Percentiles rank a stretch among this genome's conserved stretches.
These are phyloP conservation scores for Macropis europaea DNA, from an alignment of 2,888 invertebrate species.

Conservation along the genomic window DNA sequence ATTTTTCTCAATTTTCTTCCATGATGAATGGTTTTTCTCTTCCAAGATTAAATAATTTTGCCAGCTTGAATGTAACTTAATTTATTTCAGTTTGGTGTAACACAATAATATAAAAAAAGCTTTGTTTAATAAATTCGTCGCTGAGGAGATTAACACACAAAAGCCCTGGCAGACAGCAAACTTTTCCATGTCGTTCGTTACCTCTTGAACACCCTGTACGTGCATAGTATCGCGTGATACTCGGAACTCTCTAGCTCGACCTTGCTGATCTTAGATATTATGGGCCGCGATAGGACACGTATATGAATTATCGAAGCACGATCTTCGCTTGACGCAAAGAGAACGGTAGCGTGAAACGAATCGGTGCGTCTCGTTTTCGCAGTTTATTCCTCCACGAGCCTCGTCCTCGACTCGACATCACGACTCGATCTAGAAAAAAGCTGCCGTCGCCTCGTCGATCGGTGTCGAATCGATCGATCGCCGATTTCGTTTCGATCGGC, in stretches of 20 bases:
- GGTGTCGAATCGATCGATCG: background rate
- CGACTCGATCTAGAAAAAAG: background rate
- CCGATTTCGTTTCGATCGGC: background rate
- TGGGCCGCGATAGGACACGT: conserved; percentile 65
- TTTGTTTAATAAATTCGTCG: too few relatives aligned
- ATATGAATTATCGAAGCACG: conserved; percentile 55
- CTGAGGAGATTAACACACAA: too few relatives aligned
- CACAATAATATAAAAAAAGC: too few relatives aligned
- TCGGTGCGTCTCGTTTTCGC: conserved; percentile 50
- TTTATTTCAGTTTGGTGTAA: too few relatives aligned
- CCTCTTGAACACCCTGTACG: conserved; percentile 45
- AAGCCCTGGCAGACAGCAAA: too few relatives aligned
- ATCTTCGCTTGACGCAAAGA: conserved; percentile 45
- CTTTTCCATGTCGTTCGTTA: background rate
- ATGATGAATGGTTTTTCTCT: too few relatives aligned
- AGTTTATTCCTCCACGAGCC: conserved; percentile 11
- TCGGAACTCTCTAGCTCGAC: conserved; percentile 60
- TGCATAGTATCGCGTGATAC: conserved; percentile 56
- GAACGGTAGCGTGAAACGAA: conserved; percentile 19
- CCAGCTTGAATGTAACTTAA: too few relatives aligned
- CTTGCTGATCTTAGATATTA: conserved; percentile 70
- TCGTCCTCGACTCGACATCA: background rate
- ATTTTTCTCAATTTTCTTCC: too few relatives aligned
- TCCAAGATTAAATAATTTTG: too few relatives aligned
- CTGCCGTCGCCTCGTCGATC: too few relatives aligned